phyloP scores from a whole-genome alignment of 2,113 vertebrate species.

The Porphyrio hochstetteri region DNA sequence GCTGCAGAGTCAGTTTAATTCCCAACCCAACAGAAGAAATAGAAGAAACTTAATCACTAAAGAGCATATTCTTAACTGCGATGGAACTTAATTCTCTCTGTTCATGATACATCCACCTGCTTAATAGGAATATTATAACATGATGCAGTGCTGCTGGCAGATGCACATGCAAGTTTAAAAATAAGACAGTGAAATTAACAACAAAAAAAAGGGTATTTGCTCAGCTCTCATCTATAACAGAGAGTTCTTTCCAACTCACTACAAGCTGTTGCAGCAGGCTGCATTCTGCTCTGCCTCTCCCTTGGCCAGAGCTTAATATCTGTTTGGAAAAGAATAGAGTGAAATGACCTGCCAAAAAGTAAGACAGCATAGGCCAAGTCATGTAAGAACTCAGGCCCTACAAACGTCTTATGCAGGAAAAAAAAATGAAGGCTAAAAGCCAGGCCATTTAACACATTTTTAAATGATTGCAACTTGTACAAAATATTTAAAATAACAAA shows the following conservation, averaged over 20 bases:
- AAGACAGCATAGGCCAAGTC: constrained; percentile 16
- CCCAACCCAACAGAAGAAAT: neutral
- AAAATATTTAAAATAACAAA: constrained; percentile 42
- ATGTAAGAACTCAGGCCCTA: constrained; percentile 8
- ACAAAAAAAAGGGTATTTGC: constrained; percentile 27
- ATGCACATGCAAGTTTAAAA: constrained; percentile 58
- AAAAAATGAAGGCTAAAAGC: constrained; percentile 2
- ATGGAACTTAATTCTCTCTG: neutral
- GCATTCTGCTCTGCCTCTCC: constrained; percentile 55
- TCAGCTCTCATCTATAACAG: constrained; percentile 54
- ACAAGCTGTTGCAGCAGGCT: constrained; percentile 65
- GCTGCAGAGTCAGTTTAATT: neutral
- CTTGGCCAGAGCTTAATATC: constrained; percentile 60
- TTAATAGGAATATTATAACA: constrained; percentile 55
- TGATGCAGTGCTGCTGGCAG: constrained; percentile 42
- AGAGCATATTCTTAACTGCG: neutral
- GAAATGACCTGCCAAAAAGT: constrained; percentile 59
- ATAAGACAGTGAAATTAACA: constrained; percentile 57
- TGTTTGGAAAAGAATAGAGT: constrained; percentile 53
- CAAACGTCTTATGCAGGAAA: neutral
- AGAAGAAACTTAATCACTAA: constrained; percentile 4
- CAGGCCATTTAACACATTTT: neutral
- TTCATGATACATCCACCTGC: constrained; percentile 30
- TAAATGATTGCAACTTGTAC: neutral
- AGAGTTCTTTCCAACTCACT: constrained; percentile 63